A percentile compares a stretch with the other conserved stretches of the same genome.
Conservation (phyloP, 1,140 invertebrate genomes). For the Drusus annulatus region DNA sequence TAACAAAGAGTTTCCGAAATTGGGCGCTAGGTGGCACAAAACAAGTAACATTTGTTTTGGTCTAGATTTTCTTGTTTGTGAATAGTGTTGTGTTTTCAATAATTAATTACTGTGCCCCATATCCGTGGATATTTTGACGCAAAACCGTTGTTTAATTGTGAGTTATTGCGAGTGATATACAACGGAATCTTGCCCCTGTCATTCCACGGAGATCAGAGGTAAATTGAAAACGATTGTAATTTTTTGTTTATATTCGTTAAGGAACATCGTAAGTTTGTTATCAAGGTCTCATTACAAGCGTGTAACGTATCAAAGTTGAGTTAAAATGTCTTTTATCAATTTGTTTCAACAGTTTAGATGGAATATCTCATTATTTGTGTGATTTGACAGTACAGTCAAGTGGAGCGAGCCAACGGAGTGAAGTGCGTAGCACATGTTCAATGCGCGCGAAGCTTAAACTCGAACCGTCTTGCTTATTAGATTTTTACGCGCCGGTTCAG, state of each 20-base stretch:
- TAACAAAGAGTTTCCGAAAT: not conserved
- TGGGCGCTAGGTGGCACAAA: slow-evolving; percentile 1
- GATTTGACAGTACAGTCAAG: slow-evolving; percentile 13
- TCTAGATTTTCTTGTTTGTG: slow-evolving; percentile 29
- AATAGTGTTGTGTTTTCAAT: slow-evolving; percentile 13
- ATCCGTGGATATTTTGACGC: not conserved
- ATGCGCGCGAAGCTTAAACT: slow-evolving; percentile 16
- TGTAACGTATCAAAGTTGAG: not conserved
- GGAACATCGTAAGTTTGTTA: not conserved
- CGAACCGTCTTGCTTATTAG: too few species aligned
- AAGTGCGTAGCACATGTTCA: slow-evolving; percentile 9
- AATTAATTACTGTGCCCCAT: slow-evolving; percentile 18
- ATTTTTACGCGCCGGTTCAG: too few species aligned
- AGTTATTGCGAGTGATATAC: not conserved
- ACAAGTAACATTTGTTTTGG: slow-evolving; percentile 26
- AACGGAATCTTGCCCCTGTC: not conserved
- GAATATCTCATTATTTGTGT: slow-evolving; percentile 6
- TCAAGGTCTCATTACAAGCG: not conserved
- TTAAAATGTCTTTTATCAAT: not conserved
- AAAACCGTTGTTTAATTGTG: not conserved
- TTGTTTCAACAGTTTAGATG: not conserved
- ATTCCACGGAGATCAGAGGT: slow-evolving; percentile 8
- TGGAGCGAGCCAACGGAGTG: slow-evolving; percentile 21
- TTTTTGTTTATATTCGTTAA: slow-evolving; percentile 2
- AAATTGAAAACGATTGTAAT: not conserved